Conservation (phyloP, 2,797 vertebrate species). For the Saxicola maurus region DNA sequence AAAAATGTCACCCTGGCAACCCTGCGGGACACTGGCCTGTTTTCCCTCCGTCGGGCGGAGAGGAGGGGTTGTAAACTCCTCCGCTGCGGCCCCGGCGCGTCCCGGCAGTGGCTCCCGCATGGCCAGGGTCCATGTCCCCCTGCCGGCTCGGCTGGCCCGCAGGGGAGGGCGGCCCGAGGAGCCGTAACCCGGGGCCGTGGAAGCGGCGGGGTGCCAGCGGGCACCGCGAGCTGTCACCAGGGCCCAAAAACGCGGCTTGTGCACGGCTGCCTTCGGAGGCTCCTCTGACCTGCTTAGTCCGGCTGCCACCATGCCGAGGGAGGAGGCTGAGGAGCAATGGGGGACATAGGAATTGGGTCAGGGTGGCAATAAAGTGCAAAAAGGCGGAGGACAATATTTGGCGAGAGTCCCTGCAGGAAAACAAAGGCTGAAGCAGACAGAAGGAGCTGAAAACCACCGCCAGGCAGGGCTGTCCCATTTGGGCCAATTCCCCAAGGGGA, state of each 20-base stretch:
- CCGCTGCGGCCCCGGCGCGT: fast-evolving
- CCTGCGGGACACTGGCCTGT: neutral
- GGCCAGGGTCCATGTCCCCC: fast-evolving
- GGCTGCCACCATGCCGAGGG: fast-evolving
- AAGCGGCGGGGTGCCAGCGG: neutral
- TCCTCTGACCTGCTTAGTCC: neutral
- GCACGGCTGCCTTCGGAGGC: neutral
- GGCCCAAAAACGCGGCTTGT: fast-evolving
- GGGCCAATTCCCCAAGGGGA: fast-evolving
- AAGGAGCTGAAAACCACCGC: neutral
- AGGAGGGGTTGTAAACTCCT: neutral
- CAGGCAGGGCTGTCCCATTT: neutral
- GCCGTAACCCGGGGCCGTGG: fast-evolving
- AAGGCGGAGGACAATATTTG: neutral
- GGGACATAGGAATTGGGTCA: neutral
- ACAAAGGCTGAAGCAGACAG: neutral
- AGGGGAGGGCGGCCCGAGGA: neutral
- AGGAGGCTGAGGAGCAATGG: neutral
- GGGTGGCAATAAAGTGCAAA: neutral
- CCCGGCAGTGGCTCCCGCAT: neutral
- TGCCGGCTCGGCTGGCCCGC: neutral
- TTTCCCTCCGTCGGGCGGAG: neutral
- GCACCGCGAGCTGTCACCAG: fast-evolving
- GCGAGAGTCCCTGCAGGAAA: neutral
- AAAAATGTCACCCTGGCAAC: constrained; percentile 11